Conservation (phyloP, 2,888 invertebrate species). For the Laspeyria flexula region DNA sequence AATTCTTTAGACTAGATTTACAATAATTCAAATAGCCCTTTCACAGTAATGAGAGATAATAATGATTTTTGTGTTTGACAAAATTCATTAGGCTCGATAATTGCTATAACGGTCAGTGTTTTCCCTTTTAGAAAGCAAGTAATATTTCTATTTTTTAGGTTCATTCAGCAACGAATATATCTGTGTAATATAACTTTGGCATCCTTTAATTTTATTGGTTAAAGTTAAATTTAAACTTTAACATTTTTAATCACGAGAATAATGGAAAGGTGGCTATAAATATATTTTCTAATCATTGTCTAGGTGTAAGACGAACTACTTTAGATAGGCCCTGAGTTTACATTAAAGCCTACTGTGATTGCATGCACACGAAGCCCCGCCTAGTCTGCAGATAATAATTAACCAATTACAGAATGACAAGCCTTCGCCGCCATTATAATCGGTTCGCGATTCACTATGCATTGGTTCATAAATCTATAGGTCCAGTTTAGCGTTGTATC, state of each 20-base stretch:
- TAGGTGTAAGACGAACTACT: not conserved
- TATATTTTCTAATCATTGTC: not conserved
- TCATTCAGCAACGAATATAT: too few relatives aligned
- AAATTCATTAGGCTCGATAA: too few relatives aligned
- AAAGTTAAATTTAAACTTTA: not conserved
- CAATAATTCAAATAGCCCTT: too few relatives aligned
- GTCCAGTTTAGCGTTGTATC: slow-evolving; percentile 35
- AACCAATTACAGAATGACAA: slow-evolving; percentile 83
- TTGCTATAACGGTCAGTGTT: too few relatives aligned
- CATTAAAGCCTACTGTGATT: slow-evolving; percentile 24
- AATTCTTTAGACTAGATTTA: too few relatives aligned
- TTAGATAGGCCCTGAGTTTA: not conserved
- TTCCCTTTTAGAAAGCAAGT: too few relatives aligned
- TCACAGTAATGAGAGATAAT: too few relatives aligned
- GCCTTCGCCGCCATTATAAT: slow-evolving; percentile 80
- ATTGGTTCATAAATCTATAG: slow-evolving; percentile 62
- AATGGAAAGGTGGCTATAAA: too few relatives aligned
- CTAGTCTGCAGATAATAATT: slow-evolving; percentile 78
- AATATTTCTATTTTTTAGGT: too few relatives aligned
- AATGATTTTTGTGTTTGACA: too few relatives aligned
- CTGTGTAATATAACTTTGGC: too few relatives aligned
- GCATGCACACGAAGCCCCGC: slow-evolving; percentile 68
- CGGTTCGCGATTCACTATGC: slow-evolving; percentile 70
- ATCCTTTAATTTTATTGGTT: not conserved
- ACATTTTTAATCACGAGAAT: too few relatives aligned